phyloP scores from a whole-genome alignment of 2,113 vertebrate species.

The Grus americana region DNA sequence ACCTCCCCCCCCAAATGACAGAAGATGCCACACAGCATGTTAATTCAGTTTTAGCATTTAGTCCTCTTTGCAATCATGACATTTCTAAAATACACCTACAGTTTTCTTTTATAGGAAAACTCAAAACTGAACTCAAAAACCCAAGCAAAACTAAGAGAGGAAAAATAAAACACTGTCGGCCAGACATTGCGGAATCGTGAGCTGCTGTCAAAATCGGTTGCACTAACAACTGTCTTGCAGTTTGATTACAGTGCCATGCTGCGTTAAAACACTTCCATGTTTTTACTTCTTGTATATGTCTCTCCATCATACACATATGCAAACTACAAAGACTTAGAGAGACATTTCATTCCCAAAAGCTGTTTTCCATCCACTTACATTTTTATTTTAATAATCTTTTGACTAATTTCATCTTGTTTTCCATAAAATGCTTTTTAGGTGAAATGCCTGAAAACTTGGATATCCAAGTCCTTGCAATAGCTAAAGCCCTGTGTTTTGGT shows the following conservation, averaged over 20 bases:
- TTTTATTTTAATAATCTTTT: not conserved
- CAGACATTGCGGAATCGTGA: not conserved
- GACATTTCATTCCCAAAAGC: not conserved
- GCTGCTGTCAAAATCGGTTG: not conserved
- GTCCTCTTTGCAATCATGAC: not conserved
- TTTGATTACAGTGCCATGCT: not conserved
- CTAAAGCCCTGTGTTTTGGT: not conserved
- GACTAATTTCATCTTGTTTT: not conserved
- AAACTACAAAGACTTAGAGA: not conserved
- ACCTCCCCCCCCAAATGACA: rapidly evolving
- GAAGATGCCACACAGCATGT: rapidly evolving
- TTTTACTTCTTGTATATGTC: not conserved
- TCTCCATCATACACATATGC: not conserved
- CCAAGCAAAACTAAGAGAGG: not conserved
- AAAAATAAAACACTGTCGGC: not conserved
- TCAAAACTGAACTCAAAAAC: not conserved
- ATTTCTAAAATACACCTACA: not conserved
- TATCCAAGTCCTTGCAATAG: not conserved
- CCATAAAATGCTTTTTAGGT: not conserved
- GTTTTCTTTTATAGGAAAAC: not conserved
- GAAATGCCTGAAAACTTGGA: not conserved
- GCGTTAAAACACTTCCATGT: not conserved
- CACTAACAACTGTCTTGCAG: not conserved
- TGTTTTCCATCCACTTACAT: not conserved
- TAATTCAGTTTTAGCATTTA: not conserved